Percentiles rank a stretch among this genome's conserved stretches.
Conservation (phyloP, 2,113 vertebrate species). For the Istiophorus platypterus region DNA sequence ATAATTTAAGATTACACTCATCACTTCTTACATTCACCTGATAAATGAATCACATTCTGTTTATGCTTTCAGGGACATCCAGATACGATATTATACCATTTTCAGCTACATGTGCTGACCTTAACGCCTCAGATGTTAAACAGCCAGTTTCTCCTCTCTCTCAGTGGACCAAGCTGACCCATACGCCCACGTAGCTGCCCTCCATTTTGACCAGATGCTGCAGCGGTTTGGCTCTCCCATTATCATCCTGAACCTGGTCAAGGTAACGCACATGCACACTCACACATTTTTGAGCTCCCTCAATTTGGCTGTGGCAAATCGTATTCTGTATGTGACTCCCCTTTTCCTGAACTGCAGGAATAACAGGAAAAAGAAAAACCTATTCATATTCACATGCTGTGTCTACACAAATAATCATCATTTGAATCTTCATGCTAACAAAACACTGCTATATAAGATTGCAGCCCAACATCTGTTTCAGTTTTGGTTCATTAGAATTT, state of each 20-base stretch:
- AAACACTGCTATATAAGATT: no score
- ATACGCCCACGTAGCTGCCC: constrained; percentile 92
- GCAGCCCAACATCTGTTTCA: no score
- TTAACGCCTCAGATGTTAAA: neutral
- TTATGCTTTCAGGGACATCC: neutral
- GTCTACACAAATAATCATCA: no score
- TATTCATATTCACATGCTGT: no score
- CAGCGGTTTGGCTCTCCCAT: constrained; percentile 98
- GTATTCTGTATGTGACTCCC: neutral
- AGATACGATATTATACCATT: neutral
- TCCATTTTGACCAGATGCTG: constrained; percentile 99
- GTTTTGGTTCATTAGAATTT: no score
- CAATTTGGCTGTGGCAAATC: neutral
- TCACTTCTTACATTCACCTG: neutral
- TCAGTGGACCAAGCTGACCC: constrained; percentile 99
- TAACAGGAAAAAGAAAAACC: neutral
- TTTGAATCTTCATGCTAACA: no score
- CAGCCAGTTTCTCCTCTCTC: constrained; percentile 22
- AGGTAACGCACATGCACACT: constrained; percentile 83
- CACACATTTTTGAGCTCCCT: neutral
- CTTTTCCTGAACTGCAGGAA: neutral
- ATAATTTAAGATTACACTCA: neutral
- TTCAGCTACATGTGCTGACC: neutral
- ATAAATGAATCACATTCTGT: neutral
- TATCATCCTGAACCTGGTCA: constrained; percentile 98